Evolutionary conservation across 2,797 vertebrate genomes (phyloP).

Genomic region (Arctocebus calabarensis): DNA sequence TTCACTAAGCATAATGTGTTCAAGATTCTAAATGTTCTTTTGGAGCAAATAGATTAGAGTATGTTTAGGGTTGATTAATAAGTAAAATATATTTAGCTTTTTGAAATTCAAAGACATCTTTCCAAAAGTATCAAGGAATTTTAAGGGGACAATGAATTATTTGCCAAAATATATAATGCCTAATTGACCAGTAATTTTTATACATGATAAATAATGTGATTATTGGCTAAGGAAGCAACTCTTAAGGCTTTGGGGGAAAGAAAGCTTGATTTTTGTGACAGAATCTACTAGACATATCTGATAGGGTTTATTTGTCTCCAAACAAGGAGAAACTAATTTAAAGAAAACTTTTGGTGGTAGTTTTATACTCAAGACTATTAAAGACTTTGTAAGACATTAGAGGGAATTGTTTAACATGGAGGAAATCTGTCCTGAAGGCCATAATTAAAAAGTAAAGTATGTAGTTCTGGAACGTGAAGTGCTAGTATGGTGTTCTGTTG

Average conservation of each 20-base stretch:
- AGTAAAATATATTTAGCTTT: background rate
- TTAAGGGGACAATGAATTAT: constrained; percentile 13
- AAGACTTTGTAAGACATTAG: constrained; percentile 19
- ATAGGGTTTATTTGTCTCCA: background rate
- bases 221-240: constrained; percentile 19
- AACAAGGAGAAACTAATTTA: constrained; percentile 17
- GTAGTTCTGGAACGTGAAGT: background rate
- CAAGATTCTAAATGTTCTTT: constrained; percentile 33
- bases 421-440: background rate
- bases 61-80: constrained; percentile 14
- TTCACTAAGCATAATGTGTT: constrained; percentile 30
- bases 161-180: constrained; percentile 8
- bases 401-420: background rate
- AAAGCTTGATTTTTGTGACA: background rate
- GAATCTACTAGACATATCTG: background rate
- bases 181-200: constrained; percentile 7
- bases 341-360: constrained; percentile 12
- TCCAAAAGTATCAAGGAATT: constrained; percentile 6
- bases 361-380: constrained; percentile 37
- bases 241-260: background rate
- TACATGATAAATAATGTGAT: background rate
- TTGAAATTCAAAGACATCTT: background rate
- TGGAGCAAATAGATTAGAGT: background rate
- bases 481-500: background rate
- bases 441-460: background rate